phyloP scores from a whole-genome alignment of 2,888 invertebrate genomes.

The Orthosia gothica region DNA sequence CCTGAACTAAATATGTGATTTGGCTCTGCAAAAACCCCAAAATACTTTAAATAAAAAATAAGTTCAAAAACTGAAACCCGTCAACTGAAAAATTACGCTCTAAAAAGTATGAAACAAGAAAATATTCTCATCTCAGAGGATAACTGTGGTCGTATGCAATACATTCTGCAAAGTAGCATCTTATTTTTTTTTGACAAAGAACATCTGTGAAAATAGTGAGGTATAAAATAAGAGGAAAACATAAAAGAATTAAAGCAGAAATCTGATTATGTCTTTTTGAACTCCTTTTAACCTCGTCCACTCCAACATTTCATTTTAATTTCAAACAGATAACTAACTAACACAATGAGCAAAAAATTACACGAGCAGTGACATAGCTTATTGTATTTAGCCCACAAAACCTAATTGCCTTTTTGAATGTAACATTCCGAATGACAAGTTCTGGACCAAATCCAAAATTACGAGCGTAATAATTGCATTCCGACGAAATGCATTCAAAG shows the following conservation, averaged over 20 bases:
- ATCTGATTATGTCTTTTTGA: slow-evolving; percentile 1
- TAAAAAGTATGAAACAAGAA: too few relatives aligned
- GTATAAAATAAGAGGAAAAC: background rate
- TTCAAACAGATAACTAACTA: slow-evolving; percentile 26
- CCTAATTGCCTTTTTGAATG: slow-evolving; percentile 59
- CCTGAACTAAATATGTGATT: too few relatives aligned
- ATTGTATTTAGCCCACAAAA: slow-evolving; percentile 51
- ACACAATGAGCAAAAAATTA: slow-evolving; percentile 40
- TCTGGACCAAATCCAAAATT: slow-evolving; percentile 80
- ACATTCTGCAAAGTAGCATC: too few relatives aligned
- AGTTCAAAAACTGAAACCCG: too few relatives aligned
- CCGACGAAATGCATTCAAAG: slow-evolving; percentile 79
- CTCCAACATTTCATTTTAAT: slow-evolving; percentile 7
- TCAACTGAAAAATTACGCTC: too few relatives aligned
- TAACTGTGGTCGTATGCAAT: too few relatives aligned
- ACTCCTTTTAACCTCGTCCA: background rate
- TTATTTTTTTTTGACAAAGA: background rate
- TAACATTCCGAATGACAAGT: slow-evolving; percentile 53
- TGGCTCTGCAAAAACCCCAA: too few relatives aligned
- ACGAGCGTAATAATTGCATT: slow-evolving; percentile 79
- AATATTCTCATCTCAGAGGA: too few relatives aligned
- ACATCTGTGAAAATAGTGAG: background rate
- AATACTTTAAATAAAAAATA: too few relatives aligned
- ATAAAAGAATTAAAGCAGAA: background rate
- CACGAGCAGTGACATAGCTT: slow-evolving; percentile 31